Conservation (phyloP, 1,140 invertebrate species). For the Bombus superbus region DNA sequence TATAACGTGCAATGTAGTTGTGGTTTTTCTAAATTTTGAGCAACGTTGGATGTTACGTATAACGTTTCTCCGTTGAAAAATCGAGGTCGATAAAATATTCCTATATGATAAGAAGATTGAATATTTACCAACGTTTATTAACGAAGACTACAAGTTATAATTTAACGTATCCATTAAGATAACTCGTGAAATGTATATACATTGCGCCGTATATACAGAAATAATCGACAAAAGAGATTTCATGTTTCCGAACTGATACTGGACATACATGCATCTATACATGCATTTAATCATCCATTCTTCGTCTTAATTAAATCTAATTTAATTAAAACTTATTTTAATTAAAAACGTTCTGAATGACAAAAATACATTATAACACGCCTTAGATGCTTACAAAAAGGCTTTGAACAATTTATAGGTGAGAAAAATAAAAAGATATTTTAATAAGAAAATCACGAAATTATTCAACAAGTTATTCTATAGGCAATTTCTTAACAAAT, state of each 20-base stretch:
- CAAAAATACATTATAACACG: neutral
- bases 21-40: neutral
- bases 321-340: too few species aligned
- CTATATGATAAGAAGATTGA: too few species aligned
- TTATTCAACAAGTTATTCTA: neutral
- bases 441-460: neutral
- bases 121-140: neutral
- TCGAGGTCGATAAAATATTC: too few species aligned
- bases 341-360: neutral
- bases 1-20: neutral
- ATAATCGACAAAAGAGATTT: neutral
- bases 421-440: neutral
- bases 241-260: neutral
- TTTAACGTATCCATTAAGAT: neutral
- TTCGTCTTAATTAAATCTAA: neutral
- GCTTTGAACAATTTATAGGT: neutral
- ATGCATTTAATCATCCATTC: neutral
- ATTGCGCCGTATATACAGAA: neutral
- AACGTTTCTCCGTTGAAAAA: too few species aligned
- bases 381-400: neutral
- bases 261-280: neutral
- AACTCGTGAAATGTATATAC: neutral
- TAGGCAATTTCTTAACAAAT: neutral
- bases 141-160: neutral
- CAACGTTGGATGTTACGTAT: neutral